Evolutionary conservation across 1,140 invertebrate genomes (phyloP).

Genomic region (Harpegnathos saltator): DNA sequence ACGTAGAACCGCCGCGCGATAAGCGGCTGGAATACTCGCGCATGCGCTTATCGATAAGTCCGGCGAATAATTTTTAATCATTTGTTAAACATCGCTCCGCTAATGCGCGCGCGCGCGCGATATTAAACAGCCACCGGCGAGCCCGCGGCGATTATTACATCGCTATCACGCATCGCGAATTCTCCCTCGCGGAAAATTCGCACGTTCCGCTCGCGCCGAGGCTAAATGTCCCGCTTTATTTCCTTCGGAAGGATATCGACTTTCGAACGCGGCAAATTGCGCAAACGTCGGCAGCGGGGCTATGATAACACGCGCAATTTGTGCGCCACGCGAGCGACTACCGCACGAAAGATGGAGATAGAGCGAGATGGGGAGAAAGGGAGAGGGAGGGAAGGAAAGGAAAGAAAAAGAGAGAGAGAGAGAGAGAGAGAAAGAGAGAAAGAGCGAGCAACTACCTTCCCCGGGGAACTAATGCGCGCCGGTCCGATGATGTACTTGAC

Average conservation of each 20-base stretch:
- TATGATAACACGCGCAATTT: slow-evolving; percentile 51
- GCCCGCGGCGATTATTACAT: not conserved
- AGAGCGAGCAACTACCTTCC: slow-evolving; percentile 38
- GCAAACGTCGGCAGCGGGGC: slow-evolving; percentile 1
- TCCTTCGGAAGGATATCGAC: slow-evolving; percentile 28
- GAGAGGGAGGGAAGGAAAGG: slow-evolving; percentile 38
- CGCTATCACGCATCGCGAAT: not conserved
- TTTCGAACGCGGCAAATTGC: slow-evolving; percentile 32
- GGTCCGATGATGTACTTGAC: slow-evolving; percentile 67
- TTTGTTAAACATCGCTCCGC: no score
- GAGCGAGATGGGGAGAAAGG: slow-evolving; percentile 17
- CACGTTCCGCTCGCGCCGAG: not conserved
- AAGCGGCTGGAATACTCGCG: no score
- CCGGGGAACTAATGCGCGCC: slow-evolving; percentile 48
- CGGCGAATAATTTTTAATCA: no score
- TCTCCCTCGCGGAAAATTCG: not conserved
- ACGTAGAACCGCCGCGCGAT: no score
- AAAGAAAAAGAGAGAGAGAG: slow-evolving; percentile 6
- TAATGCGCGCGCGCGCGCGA: no score
- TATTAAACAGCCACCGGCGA: no score
- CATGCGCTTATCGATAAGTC: no score
- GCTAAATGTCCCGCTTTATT: not conserved
- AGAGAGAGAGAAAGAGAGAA: slow-evolving; percentile 30
- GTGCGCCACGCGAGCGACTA: slow-evolving; percentile 45
- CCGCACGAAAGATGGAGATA: not conserved